These are phyloP conservation scores for Babylonia areolata DNA, from an alignment of 1,140 invertebrate species.

Conservation along the genomic window DNA sequence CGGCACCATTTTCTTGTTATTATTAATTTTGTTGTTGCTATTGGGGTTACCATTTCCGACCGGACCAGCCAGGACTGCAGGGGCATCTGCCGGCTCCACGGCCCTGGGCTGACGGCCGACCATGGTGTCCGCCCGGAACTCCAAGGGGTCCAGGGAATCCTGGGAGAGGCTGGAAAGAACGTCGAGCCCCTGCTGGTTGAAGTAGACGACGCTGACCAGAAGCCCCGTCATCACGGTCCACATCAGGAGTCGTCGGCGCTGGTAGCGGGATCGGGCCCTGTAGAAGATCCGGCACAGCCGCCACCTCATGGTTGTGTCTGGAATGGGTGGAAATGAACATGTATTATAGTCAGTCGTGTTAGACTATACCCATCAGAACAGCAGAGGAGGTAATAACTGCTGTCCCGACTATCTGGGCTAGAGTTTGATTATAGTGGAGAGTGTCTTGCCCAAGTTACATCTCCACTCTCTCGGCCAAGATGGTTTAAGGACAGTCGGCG, in stretches of 20 bases:
- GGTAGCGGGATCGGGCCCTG: constrained; percentile 43
- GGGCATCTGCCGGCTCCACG: background rate
- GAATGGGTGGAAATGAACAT: background rate
- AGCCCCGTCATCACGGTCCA: background rate
- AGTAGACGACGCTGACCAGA: constrained; percentile 34
- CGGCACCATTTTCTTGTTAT: background rate
- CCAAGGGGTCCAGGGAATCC: background rate
- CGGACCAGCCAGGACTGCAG: background rate
- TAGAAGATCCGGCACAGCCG: constrained; percentile 38
- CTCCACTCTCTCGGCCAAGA: too few species aligned
- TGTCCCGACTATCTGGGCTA: too few species aligned
- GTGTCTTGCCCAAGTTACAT: too few species aligned
- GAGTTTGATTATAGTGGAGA: too few species aligned
- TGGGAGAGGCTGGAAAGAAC: constrained; percentile 10
- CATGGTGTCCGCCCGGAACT: background rate
- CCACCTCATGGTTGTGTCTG: background rate
- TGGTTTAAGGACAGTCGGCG: too few species aligned
- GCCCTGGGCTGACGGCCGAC: constrained; percentile 23
- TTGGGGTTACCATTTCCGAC: background rate
- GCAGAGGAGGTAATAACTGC: too few species aligned
- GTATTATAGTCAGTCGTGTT: too few species aligned
- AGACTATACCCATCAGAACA: too few species aligned
- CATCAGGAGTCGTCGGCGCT: constrained; percentile 37
- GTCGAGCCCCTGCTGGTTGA: constrained; percentile 33
- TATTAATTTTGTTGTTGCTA: background rate